Evolutionary conservation across 1,140 invertebrate species (phyloP), one percentile per base, ranked within the genome.

Genomic region (Luehdorfia chinensis): DNA sequence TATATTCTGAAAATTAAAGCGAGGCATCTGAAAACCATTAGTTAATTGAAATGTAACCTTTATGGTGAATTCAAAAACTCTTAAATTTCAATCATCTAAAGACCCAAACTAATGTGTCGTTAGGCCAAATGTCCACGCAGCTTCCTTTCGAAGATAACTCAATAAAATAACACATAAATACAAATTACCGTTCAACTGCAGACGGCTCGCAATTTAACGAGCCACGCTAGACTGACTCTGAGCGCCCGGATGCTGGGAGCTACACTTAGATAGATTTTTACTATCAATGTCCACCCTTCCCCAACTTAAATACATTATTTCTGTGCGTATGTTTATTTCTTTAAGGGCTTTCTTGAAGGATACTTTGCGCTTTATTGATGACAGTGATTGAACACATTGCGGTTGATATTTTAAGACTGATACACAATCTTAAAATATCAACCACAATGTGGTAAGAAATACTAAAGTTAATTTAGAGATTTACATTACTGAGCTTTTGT

Each of bases 131-230:
- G 39, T 39, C 21, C 23, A 28, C 34, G 16, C 9, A 11, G 34
- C 18, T 13, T 37, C 34, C 34, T 37, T 30, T 15, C 15, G n/a
- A 8, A 28, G 39, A 43, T 43, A 43, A 43, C 39, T 43, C 39
- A 43, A 43, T 43, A 30, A 43, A 43, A 43, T 28, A 28, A 28
- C 23, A 16, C 39, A 43, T 43, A 43, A 43, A 43, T 43, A 43
- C 23, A 27, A 43, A 43, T 43, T 27, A 28, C 39, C 23, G 39
- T n/a, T 25, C 14, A 16, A 15, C n/a, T 11, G 39, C 39, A 28
- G 39, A 16, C 39, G n/a, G 25, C 7, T n/a, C 25, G 39, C 2
- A 23, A 30, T 28, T 43, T 43, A 28, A 43, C 39, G 25, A 43
- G n/a, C 4, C 14, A 30, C 39, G 39, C 39, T 12, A 15, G 23